Evolutionary conservation across 2,797 vertebrate genomes (phyloP), one percentile per base, ranked within the genome.

Genomic region (Mormyrops attenuatus): DNA sequence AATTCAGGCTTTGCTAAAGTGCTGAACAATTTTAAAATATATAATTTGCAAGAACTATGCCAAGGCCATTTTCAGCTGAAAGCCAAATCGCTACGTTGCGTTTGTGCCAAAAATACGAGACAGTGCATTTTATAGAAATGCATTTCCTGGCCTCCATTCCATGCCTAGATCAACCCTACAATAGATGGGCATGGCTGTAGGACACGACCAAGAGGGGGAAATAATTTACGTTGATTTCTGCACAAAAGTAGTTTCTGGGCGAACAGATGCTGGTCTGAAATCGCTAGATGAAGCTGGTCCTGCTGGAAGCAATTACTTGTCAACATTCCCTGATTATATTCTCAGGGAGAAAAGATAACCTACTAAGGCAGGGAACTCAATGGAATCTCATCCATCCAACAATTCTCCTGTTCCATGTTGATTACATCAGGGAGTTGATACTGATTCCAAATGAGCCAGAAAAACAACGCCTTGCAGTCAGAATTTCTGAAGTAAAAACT

Each of bases 231-330:
- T 90, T 86, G 85, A 89, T 91, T 92, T 91, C 91, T 52, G 66
- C 87, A 90, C 92, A 80, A 86, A 88, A 52, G 22, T 20, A 47
- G 55, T 87, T 73, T 57, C 90, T 90, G 87, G 88, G 88, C 22
- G 88, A 93, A 91, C 92, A 93, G 91, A 91, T 92, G 93, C 91
- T 89, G 89, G 90, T 90, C 63, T 89, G 57, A 90, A 90, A 93
- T 90, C 50, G 85, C 91, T 91, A 89, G 89, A 92, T 89, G 89
- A 93, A 88, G 89, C 85, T 44, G 90, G 90, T 92, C 91, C 90
- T 91, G 88, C 85, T 82, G 88, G 89, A 92, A 88, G 90, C 89
- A 92, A 91, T 92, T 92, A 92, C 77, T 91, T 89, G 90, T 93
- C 91, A 91, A 77, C 87, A 88, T 88, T 91, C 13, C 30, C 88